Base-by-base conservation (phyloP, 1,140 invertebrate genomes). In the Zophobas morio region DNA sequence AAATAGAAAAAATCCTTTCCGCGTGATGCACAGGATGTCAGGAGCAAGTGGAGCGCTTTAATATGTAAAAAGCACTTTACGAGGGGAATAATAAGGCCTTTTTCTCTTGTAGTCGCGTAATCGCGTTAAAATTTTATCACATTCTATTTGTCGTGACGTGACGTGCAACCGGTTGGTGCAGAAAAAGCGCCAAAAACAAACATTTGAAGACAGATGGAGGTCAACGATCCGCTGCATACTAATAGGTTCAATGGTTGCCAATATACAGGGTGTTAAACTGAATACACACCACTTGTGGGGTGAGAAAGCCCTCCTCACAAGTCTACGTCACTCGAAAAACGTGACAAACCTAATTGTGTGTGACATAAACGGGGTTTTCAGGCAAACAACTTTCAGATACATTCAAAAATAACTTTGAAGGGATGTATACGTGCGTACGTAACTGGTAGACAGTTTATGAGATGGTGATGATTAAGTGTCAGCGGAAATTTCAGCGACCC, bases 11-110 rank as follows among this genome's bases (percentile, higher is more conserved):
- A 66, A 66, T 40, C 54, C 34, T 34, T 57, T 8, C 54, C 33
- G 54, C 20, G 34, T 20, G 49, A 20, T 4, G 49, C 49, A 51
- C 49, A 51, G 49, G 49, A 51, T 20, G 60, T 66, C 60, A 42
- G 60, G 39, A 66, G 37, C 60, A 66, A 20, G n/a, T 33, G 60
- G 60, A 66, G 60, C 60, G 60, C 60, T 66, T 66, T 66, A 66
- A 66, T 66, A 66, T 66, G 60, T 66, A 66, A 66, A 66, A 66
- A 66, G 60, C 60, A 66, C 60, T 66, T 66, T 66, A 66, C 60
- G 60, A 66, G 60, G 8, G 39, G 60, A 66, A 66, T 66, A 66
- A 66, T 66, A 66, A 66, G 60, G 37, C 39, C 60, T 66, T 42
- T 66, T 66, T 66, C 49, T 66, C 39, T 5, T 42, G 39, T 39